Percentiles rank a stretch among this genome's conserved stretches.
Conservation (phyloP, 2,113 vertebrate genomes). For the Jacana jacana region DNA sequence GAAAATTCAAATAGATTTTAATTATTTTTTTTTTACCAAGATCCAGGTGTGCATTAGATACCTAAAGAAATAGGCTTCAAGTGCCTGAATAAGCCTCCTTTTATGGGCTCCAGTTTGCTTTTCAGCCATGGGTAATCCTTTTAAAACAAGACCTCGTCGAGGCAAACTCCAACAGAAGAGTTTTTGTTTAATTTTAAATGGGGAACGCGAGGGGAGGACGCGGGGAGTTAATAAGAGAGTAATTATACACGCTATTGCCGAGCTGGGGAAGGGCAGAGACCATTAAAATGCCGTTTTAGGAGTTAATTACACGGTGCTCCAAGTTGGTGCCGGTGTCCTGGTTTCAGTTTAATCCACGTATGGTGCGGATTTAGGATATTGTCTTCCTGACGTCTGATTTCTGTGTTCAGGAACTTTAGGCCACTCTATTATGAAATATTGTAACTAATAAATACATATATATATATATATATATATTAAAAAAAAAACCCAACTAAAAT, state of each 20-base stretch:
- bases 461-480: too few species aligned
- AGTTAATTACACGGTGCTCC: neutral
- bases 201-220: neutral
- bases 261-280: neutral
- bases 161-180: neutral
- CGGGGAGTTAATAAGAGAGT: slow-evolving; percentile 14
- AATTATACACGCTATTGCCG: neutral
- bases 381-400: neutral
- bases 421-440: neutral
- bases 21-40: neutral
- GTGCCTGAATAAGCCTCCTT: neutral
- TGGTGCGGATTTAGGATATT: neutral
- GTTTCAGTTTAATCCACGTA: neutral
- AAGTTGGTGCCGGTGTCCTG: neutral
- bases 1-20: neutral
- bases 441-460: neutral
- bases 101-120: neutral
- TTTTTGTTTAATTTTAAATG: slow-evolving; percentile 11
- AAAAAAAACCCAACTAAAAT: neutral
- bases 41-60: neutral
- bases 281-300: neutral
- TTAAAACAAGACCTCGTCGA: neutral
- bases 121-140: neutral
- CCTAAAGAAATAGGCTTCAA: neutral
- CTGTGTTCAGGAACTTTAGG: neutral